Conservation (phyloP, 2,113 vertebrate species). For the Callopanchax toddi region DNA sequence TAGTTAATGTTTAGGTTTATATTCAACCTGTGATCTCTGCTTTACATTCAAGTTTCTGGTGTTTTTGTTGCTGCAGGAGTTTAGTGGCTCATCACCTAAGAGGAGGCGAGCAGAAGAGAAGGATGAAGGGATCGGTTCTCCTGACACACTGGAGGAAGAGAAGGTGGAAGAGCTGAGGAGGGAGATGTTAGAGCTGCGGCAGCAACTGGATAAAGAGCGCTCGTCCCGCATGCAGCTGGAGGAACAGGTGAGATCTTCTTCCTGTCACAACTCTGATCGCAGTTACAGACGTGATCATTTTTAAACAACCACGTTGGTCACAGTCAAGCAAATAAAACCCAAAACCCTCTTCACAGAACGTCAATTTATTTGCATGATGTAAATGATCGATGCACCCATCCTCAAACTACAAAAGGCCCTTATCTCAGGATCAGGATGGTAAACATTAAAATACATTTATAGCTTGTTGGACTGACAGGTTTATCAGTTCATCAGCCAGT, state of each 20-base stretch:
- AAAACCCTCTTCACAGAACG: neutral
- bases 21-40: no score
- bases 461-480: constrained; percentile 1
- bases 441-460: neutral
- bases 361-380: neutral
- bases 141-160: constrained; percentile 96
- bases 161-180: constrained; percentile 93
- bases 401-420: neutral
- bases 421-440: neutral
- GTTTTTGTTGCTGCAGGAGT: constrained; percentile 80
- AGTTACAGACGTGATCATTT: no score
- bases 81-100: constrained; percentile 94
- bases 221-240: constrained; percentile 96
- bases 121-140: constrained; percentile 96
- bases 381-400: neutral
- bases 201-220: constrained; percentile 97
- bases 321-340: no score
- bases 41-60: neutral
- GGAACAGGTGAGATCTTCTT: constrained; percentile 87
- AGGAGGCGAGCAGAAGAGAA: constrained; percentile 96
- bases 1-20: no score
- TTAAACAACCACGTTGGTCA: no score
- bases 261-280: neutral
- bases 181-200: constrained; percentile 95
- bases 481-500: neutral